Percentiles rank a stretch among this genome's conserved stretches.
These are phyloP conservation scores for Rhagonycha lutea DNA, from an alignment of 2,888 invertebrate species.

Conservation along the genomic window DNA sequence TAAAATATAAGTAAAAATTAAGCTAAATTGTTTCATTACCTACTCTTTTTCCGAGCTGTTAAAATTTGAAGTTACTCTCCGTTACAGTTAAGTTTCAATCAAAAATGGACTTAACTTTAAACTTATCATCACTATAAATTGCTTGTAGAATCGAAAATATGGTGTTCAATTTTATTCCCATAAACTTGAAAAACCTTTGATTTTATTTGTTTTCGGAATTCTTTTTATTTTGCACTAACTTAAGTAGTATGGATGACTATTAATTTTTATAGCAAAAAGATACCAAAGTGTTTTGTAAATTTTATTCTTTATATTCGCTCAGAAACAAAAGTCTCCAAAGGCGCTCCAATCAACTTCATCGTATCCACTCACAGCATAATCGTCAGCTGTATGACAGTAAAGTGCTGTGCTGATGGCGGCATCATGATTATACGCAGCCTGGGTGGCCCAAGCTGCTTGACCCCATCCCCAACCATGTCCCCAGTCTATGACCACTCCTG, in stretches of 20 bases:
- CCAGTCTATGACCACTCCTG: slow-evolving; percentile 59
- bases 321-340: slow-evolving; percentile 73
- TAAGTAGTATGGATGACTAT: background rate
- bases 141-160: background rate
- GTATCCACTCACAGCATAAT: slow-evolving; percentile 63
- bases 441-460: slow-evolving; percentile 62
- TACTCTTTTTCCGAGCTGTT: background rate
- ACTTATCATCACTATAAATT: background rate
- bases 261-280: background rate
- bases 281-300: background rate
- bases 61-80: background rate
- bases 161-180: background rate
- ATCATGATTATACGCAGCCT: slow-evolving; percentile 65
- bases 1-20: background rate
- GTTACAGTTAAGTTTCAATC: background rate
- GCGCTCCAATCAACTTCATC: slow-evolving; percentile 68
- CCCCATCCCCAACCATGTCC: slow-evolving; percentile 81
- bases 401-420: slow-evolving; percentile 65
- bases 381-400: slow-evolving; percentile 54
- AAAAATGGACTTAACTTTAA: background rate
- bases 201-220: background rate
- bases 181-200: background rate
- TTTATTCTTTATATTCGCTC: background rate
- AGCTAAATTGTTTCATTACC: background rate
- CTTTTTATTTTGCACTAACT: background rate